Percentiles rank a stretch among this genome's conserved stretches.
phyloP scores from a whole-genome alignment of 1,140 invertebrate genomes.

The Cephus cinctus region DNA sequence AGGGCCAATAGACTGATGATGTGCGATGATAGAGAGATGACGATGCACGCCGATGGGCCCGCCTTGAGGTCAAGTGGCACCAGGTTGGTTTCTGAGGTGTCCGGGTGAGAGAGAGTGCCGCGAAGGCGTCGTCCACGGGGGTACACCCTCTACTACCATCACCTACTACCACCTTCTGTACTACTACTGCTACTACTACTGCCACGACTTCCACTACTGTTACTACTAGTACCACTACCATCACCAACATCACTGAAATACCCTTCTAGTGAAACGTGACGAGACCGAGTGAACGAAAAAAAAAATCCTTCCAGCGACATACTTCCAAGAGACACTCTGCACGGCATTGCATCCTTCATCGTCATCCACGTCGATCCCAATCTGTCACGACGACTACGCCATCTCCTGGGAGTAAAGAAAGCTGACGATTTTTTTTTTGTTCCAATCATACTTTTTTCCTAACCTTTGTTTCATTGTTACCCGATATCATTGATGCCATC shows the following conservation, averaged over 20 bases:
- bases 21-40: slow-evolving; percentile 51
- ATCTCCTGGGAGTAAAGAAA: too few species aligned
- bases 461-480: too few species aligned
- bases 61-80: slow-evolving; percentile 48
- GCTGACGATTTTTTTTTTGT: too few species aligned
- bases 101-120: slow-evolving; percentile 41
- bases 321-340: too few species aligned
- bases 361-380: too few species aligned
- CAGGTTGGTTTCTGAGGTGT: slow-evolving; percentile 46
- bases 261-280: too few species aligned
- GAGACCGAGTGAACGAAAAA: too few species aligned
- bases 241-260: slow-evolving; percentile 1
- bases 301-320: too few species aligned
- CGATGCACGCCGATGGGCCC: slow-evolving; percentile 43
- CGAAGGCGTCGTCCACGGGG: slow-evolving; percentile 22
- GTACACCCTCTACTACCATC: slow-evolving; percentile 32
- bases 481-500: too few species aligned
- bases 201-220: background rate
- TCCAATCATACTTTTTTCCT: too few species aligned
- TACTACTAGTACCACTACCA: slow-evolving; percentile 18
- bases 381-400: too few species aligned
- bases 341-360: too few species aligned
- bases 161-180: slow-evolving; percentile 37
- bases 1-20: slow-evolving; percentile 55
- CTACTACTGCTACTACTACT: slow-evolving; percentile 21